Conservation (phyloP, 1,140 invertebrate species). For the Pteromalus puparum region DNA sequence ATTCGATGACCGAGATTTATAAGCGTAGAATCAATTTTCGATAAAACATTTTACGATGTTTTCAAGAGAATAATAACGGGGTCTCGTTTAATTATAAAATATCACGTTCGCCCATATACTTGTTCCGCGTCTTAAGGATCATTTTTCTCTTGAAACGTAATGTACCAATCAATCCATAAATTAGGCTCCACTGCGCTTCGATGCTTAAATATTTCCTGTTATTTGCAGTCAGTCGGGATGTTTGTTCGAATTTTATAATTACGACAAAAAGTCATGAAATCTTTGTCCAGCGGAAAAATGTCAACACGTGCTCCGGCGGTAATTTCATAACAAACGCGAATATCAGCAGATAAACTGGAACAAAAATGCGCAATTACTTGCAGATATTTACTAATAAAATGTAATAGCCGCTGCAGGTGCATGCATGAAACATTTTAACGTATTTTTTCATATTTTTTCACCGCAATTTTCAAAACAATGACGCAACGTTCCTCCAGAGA, state of each 20-base stretch:
- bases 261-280: background rate
- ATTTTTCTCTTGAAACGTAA: background rate
- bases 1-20: background rate
- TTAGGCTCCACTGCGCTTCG: background rate
- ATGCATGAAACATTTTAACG: background rate
- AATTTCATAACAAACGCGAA: slow-evolving; percentile 29
- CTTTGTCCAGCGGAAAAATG: background rate
- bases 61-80: too few relatives aligned
- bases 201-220: slow-evolving; percentile 15
- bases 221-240: background rate
- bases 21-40: background rate
- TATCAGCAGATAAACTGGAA: background rate
- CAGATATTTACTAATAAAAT: background rate
- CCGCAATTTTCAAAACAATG: background rate
- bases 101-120: background rate
- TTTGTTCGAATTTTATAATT: slow-evolving; percentile 18
- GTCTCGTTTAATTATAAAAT: too few relatives aligned
- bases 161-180: background rate
- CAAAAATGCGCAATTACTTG: background rate
- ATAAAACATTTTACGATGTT: background rate
- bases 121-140: background rate
- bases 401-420: background rate
- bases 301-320: background rate
- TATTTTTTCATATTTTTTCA: background rate
- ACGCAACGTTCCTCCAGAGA: background rate